Evolutionary conservation across 2,888 invertebrate species (phyloP).

Genomic region (Spodoptera picta): DNA sequence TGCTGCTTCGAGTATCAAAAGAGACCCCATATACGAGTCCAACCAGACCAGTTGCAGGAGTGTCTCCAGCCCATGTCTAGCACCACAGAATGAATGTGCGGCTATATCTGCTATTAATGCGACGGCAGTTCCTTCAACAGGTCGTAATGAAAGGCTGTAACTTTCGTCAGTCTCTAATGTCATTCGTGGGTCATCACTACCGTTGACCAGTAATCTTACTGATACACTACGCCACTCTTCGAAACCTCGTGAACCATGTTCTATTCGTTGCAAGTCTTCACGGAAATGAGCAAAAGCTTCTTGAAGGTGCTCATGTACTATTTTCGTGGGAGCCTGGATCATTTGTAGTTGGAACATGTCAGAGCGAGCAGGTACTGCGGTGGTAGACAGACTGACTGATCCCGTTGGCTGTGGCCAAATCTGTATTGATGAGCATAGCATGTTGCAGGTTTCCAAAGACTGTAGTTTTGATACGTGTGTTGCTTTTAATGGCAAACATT

Average conservation of each 20-base stretch:
- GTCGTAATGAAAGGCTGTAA: conserved; percentile 89
- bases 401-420: conserved; percentile 94
- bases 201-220: conserved; percentile 82
- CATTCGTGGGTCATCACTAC: conserved; percentile 85
- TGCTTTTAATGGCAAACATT: conserved; percentile 89
- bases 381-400: conserved; percentile 89
- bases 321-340: conserved; percentile 67
- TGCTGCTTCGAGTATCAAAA: conserved; percentile 90
- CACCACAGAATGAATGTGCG: conserved; percentile 92
- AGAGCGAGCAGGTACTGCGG: conserved; percentile 89
- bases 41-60: conserved; percentile 93
- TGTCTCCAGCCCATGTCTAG: conserved; percentile 92
- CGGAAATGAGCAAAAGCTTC: conserved; percentile 84
- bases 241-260: conserved; percentile 71
- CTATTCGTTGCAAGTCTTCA: conserved; percentile 79
- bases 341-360: conserved; percentile 85
- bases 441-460: conserved; percentile 91
- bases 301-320: conserved; percentile 72
- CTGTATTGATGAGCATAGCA: conserved; percentile 91
- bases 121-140: conserved; percentile 76
- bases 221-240: conserved; percentile 78
- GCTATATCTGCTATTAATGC: conserved; percentile 88
- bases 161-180: conserved; percentile 92
- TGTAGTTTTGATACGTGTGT: conserved; percentile 75
- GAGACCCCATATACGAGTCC: conserved; percentile 88